Evolutionary conservation across 2,888 invertebrate species (phyloP).

Genomic region (Erebia epiphron): DNA sequence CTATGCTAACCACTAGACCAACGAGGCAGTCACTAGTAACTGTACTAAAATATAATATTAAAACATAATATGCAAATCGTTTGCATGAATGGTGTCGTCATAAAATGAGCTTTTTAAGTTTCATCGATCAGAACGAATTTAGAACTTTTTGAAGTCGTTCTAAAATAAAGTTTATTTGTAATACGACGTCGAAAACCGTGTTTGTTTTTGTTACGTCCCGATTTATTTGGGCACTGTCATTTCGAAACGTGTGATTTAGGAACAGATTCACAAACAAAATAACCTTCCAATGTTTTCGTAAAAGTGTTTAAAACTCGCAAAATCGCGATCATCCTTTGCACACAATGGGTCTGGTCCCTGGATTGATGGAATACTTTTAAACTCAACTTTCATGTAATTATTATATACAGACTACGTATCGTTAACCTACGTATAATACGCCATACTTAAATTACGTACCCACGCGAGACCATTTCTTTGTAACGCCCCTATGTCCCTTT

Average conservation of each 20-base stretch:
- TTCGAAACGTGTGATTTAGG: background rate
- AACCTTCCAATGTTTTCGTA: background rate
- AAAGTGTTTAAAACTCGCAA: background rate
- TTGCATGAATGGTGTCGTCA: background rate
- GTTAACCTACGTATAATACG: no score
- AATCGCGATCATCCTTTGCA: no score
- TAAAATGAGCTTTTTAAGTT: background rate
- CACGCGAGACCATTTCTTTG: no score
- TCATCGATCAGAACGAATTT: background rate
- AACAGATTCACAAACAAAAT: background rate
- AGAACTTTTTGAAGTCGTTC: conserved; percentile 3
- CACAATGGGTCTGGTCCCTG: no score
- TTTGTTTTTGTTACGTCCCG: conserved; percentile 12
- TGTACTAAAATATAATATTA: no score
- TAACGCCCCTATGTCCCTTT: no score
- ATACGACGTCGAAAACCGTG: conserved; percentile 12
- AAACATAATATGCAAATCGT: background rate
- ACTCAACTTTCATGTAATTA: no score
- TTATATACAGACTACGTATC: no score
- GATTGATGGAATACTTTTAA: no score
- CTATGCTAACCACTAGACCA: no score
- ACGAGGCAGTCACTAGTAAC: no score
- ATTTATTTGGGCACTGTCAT: conserved; percentile 16
- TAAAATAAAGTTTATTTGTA: conserved; percentile 14
- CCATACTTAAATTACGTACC: no score